Base-by-base conservation (phyloP, 92 coral and sea anemone genomes). In the Micromussa lordhowensis region DNA sequence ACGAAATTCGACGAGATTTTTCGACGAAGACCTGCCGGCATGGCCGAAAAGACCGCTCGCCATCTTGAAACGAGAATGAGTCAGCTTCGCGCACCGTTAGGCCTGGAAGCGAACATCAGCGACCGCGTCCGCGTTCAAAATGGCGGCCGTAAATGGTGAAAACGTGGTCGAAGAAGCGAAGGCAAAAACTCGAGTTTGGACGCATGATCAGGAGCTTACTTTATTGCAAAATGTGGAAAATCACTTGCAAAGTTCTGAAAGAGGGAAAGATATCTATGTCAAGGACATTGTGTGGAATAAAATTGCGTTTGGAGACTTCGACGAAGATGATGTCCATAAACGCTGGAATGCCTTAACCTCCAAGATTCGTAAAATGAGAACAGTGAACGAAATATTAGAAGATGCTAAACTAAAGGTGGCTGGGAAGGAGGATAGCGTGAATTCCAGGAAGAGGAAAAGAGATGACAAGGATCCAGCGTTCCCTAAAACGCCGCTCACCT, bases 1-100 rank as follows among this genome's bases (percentile, higher is more conserved):
- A 22, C 98, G 92, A 83, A 97, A 97, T 93, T 97, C 99, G 49
- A 97, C 96, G 55, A 97, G 94, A 90, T 97, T 95, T 91, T 97
- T 97, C 35, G 95, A 94, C 26, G 99, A 92, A 68, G 96, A 80
- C 79, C 98, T 88, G 11, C 89, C 93, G 17, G 87, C 48, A 61
- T 94, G 95, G 18, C 99, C 99, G 78, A 97, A 97, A 82, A 96
- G 87, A 14, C 96, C 94, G 19, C 95, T 88, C 84, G 98, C 96
- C 99, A 95, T 96, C 88, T 96, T 96, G 91, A 51, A 71, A 14
- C 18, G 10, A 35, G 36, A 86, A 81, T 75, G 90, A 81, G 54
- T 59, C 85, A 38, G 85, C 66, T 69, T 70, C 71, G 54, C 75
- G 64, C 35, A 59, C 80, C 34, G 44, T 68, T 16, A 13, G 22